phyloP scores from a whole-genome alignment of 2,888 invertebrate genomes.

The Globia sparganii region DNA sequence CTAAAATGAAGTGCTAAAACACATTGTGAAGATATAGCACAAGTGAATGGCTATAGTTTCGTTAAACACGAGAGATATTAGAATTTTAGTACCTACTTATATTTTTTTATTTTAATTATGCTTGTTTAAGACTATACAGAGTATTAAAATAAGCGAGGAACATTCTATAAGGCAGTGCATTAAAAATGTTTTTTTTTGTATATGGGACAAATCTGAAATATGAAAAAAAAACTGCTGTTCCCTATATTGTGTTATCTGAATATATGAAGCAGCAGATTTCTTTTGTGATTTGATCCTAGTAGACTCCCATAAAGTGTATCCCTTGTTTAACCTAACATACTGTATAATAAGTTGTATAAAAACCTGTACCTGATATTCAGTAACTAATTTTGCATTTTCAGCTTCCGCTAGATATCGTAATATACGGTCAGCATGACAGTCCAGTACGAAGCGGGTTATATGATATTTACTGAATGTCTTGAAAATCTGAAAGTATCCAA shows the following conservation, averaged over 20 bases:
- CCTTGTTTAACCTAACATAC: neutral
- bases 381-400: conserved; percentile 76
- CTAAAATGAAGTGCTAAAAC: conserved; percentile 83
- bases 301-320: neutral
- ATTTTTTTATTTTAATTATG: neutral
- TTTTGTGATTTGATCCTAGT: neutral
- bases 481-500: conserved; percentile 77
- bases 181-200: neutral
- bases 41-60: neutral
- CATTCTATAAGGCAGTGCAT: neutral
- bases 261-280: neutral
- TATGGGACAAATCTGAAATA: no score
- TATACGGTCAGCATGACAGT: conserved; percentile 82
- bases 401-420: conserved; percentile 81
- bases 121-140: neutral
- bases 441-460: conserved; percentile 81
- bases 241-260: neutral
- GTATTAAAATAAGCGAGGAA: neutral
- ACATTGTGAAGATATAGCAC: neutral
- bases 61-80: neutral
- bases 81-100: neutral
- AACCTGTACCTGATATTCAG: conserved; percentile 82
- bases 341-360: neutral
- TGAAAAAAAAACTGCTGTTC: no score
- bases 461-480: conserved; percentile 78